Percentiles rank a stretch among this genome's conserved stretches.
Evolutionary conservation across 2,113 vertebrate genomes (phyloP).

Genomic region (Tyrannus savana): DNA sequence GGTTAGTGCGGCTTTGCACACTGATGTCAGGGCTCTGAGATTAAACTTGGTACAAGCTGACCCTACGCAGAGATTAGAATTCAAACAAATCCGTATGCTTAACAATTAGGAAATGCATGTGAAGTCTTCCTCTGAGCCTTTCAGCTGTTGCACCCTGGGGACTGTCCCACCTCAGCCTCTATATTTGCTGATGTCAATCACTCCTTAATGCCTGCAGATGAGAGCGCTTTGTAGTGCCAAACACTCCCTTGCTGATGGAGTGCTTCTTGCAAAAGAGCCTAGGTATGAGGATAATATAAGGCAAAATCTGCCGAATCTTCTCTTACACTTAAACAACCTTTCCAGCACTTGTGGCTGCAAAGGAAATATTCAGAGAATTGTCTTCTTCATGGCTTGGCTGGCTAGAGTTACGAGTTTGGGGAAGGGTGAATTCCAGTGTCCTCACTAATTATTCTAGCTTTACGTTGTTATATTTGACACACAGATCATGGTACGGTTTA

Average conservation of each 20-base stretch:
- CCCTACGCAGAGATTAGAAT: neutral
- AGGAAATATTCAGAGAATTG: neutral
- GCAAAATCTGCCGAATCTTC: neutral
- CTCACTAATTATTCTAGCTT: neutral
- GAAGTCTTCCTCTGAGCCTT: neutral
- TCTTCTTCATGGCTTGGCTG: neutral
- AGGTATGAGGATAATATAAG: neutral
- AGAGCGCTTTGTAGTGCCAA: neutral
- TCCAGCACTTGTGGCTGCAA: neutral
- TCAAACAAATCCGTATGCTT: neutral
- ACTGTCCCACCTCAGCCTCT: neutral
- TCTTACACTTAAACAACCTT: neutral
- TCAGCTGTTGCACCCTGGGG: neutral
- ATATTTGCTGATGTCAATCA: neutral
- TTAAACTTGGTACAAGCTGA: fast-evolving
- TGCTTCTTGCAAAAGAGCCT: neutral
- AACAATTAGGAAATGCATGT: neutral
- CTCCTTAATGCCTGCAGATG: neutral
- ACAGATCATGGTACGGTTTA: neutral
- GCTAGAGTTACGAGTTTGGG: neutral
- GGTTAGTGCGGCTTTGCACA: neutral
- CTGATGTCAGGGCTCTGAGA: neutral
- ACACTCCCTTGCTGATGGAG: neutral
- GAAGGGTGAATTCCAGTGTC: neutral
- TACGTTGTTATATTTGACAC: neutral